These are phyloP conservation scores for Helicoverpa armigera DNA, from an alignment of 1,140 invertebrate species.

Conservation along the genomic window DNA sequence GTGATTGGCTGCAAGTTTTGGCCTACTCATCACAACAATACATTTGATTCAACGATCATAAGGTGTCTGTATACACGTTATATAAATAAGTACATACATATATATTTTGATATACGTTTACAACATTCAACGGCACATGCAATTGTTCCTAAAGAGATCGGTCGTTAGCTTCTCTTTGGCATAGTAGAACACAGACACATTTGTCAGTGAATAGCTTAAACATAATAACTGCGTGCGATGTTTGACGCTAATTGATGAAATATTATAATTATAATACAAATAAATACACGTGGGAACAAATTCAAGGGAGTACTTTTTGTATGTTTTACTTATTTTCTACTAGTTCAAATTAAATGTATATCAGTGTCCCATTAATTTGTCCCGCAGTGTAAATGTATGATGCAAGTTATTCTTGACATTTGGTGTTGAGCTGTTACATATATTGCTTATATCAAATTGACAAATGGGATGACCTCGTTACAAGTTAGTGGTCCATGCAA, in stretches of 20 bases:
- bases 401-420: slow-evolving; percentile 31
- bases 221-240: slow-evolving; percentile 32
- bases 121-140: slow-evolving; percentile 16
- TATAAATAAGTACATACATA: too few species aligned
- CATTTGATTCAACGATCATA: neutral
- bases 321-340: neutral
- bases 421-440: slow-evolving; percentile 9
- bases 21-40: too few species aligned
- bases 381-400: slow-evolving; percentile 10
- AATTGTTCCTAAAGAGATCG: slow-evolving; percentile 11
- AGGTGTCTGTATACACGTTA: neutral
- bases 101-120: neutral
- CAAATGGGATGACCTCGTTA: slow-evolving; percentile 45
- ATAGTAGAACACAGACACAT: slow-evolving; percentile 7
- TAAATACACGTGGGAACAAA: neutral
- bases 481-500: slow-evolving; percentile 79
- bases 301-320: neutral
- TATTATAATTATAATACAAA: slow-evolving; percentile 2
- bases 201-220: neutral
- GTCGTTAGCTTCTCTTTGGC: slow-evolving; percentile 21
- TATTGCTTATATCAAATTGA: slow-evolving; percentile 52
- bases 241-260: neutral
- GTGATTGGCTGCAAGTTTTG: too few species aligned
- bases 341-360: neutral
- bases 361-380: slow-evolving; percentile 23